Conservation (phyloP, 2,113 vertebrate genomes). For the Saimiri boliviensis region DNA sequence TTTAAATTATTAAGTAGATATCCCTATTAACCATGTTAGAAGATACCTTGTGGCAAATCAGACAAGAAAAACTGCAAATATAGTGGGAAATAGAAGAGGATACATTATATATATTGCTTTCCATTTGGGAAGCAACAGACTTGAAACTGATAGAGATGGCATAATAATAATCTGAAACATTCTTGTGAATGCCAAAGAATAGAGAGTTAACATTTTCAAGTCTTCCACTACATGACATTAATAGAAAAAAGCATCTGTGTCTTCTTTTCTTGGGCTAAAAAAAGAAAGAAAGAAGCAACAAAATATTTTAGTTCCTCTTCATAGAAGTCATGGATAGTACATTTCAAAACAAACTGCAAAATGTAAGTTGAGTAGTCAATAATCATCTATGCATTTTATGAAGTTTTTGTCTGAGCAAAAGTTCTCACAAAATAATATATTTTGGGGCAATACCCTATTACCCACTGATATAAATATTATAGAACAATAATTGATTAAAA, state of each 20-base stretch:
- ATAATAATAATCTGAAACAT: constrained; percentile 36
- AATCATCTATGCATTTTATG: constrained; percentile 22
- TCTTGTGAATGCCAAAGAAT: neutral
- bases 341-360: constrained; percentile 53
- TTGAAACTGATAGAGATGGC: neutral
- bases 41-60: neutral
- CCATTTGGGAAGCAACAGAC: neutral
- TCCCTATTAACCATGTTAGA: neutral
- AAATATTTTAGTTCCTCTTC: constrained; percentile 16
- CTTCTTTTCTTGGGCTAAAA: too few relatives aligned
- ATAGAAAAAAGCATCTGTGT: constrained; percentile 18
- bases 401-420: constrained; percentile 35
- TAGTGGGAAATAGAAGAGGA: neutral
- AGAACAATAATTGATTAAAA: neutral
- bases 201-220: constrained; percentile 23
- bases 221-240: constrained; percentile 25
- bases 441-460: constrained; percentile 22
- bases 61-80: neutral
- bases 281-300: constrained; percentile 8
- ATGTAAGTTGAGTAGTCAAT: neutral
- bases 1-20: constrained; percentile 15
- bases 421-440: constrained; percentile 29
- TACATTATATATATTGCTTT: neutral
- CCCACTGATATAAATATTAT: neutral
- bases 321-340: neutral